Conservation (phyloP, 2,888 invertebrate species). For the Lasioglossum malachurum region DNA sequence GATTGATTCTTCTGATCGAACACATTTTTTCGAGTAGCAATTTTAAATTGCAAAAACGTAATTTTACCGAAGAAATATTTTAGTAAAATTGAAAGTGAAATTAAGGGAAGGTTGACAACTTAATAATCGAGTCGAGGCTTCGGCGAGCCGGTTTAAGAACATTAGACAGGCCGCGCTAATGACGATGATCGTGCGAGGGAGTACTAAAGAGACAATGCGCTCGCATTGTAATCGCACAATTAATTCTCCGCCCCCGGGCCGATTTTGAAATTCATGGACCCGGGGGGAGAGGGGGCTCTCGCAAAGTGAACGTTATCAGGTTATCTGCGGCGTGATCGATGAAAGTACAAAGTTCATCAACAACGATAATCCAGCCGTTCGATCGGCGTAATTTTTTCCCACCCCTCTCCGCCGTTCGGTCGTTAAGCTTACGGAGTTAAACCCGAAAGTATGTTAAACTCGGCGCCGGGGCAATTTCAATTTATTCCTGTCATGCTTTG, state of each 20-base stretch:
- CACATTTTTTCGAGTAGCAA: no score
- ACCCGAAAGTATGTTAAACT: constrained; percentile 48
- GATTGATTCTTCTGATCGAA: background rate
- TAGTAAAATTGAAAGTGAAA: background rate
- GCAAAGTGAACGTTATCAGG: background rate
- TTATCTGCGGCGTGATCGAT: constrained; percentile 15
- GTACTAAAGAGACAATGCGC: background rate
- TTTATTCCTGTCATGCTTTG: constrained; percentile 65
- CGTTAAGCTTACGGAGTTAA: constrained; percentile 33
- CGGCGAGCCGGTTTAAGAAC: background rate
- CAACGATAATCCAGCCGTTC: constrained; percentile 17
- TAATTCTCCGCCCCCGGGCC: background rate
- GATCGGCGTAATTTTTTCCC: constrained; percentile 28
- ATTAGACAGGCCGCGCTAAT: background rate
- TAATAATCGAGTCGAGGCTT: background rate
- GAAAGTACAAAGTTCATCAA: constrained; percentile 3
- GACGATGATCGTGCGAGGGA: background rate
- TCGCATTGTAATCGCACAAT: background rate
- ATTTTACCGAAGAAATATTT: background rate
- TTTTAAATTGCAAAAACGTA: background rate
- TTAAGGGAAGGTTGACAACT: background rate
- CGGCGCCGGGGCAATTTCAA: constrained; percentile 55
- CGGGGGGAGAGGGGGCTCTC: background rate
- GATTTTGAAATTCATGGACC: background rate
- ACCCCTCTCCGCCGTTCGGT: background rate